Conservation (phyloP, 2,888 invertebrate species). For the Mongoloraphidia duomilia region DNA sequence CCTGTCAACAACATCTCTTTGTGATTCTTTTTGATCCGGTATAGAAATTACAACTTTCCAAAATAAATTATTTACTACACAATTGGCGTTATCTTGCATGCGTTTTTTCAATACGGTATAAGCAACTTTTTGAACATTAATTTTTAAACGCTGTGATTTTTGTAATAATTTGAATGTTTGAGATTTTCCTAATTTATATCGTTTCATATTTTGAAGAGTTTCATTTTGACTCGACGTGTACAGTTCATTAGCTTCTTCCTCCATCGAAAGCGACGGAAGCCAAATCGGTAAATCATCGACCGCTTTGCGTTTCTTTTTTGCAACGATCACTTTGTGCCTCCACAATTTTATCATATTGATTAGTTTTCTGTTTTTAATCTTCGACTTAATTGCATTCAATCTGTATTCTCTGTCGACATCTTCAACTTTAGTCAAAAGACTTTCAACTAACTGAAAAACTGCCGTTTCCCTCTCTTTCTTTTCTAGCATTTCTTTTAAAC, state of each 20-base stretch:
- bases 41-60: conserved; percentile 51
- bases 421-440: conserved; percentile 25
- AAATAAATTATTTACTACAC: conserved; percentile 21
- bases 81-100: conserved; percentile 30
- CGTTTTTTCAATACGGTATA: conserved; percentile 20
- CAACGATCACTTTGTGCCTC: conserved; percentile 27
- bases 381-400: conserved; percentile 27
- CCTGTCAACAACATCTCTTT: conserved; percentile 29
- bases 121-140: conserved; percentile 18
- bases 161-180: conserved; percentile 13
- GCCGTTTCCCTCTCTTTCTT: conserved; percentile 18
- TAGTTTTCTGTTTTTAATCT: conserved; percentile 24
- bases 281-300: conserved; percentile 40
- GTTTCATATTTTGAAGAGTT: conserved; percentile 32
- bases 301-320: conserved; percentile 33
- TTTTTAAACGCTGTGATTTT: conserved; percentile 17
- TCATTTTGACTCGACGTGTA: conserved; percentile 29
- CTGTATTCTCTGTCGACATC: conserved; percentile 24
- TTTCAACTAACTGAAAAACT: conserved; percentile 22
- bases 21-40: conserved; percentile 33
- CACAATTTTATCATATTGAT: conserved; percentile 31
- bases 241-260: conserved; percentile 30
- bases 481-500: conserved; percentile 14
- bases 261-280: conserved; percentile 29
- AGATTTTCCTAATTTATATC: conserved; percentile 31